A percentile compares a stretch with the other conserved stretches of the same genome.
Conservation (phyloP, 1,140 invertebrate species). For the Hylyphantes graminicola region DNA sequence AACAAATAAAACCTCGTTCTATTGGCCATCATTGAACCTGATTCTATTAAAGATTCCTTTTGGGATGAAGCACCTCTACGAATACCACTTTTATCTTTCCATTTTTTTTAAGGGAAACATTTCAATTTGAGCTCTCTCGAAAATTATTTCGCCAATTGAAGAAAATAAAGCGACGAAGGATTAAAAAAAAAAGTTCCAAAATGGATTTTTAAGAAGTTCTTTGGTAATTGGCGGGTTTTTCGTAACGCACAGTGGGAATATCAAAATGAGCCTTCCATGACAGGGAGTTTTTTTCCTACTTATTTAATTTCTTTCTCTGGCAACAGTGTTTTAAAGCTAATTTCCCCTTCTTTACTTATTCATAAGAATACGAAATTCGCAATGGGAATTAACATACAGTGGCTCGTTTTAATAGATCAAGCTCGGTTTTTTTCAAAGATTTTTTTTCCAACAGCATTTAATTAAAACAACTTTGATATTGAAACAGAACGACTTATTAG, state of each 20-base stretch:
- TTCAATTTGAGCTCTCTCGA: no score
- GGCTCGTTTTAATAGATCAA: neutral
- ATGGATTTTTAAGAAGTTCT: conserved; percentile 25
- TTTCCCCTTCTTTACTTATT: conserved; percentile 13
- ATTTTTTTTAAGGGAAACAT: no score
- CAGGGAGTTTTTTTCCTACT: neutral
- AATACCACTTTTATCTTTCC: no score
- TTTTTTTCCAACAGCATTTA: neutral
- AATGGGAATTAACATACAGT: conserved; percentile 11
- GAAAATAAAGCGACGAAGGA: no score
- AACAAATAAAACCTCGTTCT: neutral
- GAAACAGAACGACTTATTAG: conserved; percentile 2
- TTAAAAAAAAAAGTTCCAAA: neutral
- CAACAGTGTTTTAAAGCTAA: neutral
- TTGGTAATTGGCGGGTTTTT: conserved; percentile 17
- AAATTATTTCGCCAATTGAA: no score
- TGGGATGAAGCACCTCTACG: neutral
- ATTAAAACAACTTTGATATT: conserved; percentile 19
- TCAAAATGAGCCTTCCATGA: neutral
- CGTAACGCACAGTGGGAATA: conserved; percentile 2
- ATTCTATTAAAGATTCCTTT: conserved; percentile 46
- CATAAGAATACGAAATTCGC: neutral
- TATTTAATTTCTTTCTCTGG: conserved; percentile 15
- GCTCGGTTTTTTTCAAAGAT: neutral
- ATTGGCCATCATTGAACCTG: conserved; percentile 30